Percentiles rank a stretch among this genome's conserved stretches.
Evolutionary conservation across 2,888 invertebrate species (phyloP).

Genomic region (Phengaris arion): DNA sequence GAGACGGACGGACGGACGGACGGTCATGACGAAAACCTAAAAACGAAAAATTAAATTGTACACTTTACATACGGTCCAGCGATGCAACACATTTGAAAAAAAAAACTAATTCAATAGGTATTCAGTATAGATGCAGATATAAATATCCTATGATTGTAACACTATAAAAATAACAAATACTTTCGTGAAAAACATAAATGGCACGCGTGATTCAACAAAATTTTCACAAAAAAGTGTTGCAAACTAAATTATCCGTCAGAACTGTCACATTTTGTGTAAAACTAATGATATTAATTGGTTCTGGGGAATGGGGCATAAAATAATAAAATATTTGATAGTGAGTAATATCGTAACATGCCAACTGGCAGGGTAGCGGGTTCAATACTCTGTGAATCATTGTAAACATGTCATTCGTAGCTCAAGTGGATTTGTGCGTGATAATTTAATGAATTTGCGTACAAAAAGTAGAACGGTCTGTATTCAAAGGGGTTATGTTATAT

Average conservation of each 20-base stretch:
- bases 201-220: background rate
- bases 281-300: conserved; percentile 4
- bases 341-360: conserved; percentile 43
- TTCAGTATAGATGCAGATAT: too few species aligned
- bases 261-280: conserved; percentile 1
- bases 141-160: too few species aligned
- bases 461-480: background rate
- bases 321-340: conserved; percentile 19
- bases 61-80: too few species aligned
- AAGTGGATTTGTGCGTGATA: conserved; percentile 18
- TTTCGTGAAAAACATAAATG: too few species aligned
- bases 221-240: background rate
- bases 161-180: too few species aligned
- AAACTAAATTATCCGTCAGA: conserved; percentile 18
- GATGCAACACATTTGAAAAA: too few species aligned
- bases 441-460: conserved; percentile 12
- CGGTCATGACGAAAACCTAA: too few species aligned
- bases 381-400: conserved; percentile 43
- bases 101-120: too few species aligned
- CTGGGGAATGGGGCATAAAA: background rate
- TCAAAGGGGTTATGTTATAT: too few species aligned
- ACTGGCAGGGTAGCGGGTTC: conserved; percentile 46
- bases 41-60: too few species aligned
- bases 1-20: too few species aligned
- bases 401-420: conserved; percentile 31